A percentile compares a stretch with the other conserved stretches of the same genome.
phyloP scores from a whole-genome alignment of 2,888 invertebrate species.

The Callyntrura sp. region DNA sequence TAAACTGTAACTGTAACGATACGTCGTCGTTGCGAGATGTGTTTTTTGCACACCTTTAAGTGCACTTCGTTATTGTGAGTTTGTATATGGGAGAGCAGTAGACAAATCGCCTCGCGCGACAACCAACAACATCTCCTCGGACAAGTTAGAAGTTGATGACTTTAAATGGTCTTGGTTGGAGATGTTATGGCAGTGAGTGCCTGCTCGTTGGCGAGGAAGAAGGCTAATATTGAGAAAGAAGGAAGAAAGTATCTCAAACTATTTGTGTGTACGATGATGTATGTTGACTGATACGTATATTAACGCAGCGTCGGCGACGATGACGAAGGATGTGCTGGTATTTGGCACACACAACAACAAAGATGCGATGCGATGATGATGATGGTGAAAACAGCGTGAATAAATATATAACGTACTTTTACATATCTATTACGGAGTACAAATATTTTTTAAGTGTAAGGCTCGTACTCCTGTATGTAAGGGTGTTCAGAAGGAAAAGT shows the following conservation, averaged over 20 bases:
- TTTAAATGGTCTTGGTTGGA: background rate
- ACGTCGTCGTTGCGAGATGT: background rate
- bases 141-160: background rate
- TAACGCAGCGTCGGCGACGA: background rate
- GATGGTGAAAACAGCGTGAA: background rate
- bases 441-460: background rate
- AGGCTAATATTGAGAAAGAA: too few species aligned
- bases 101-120: background rate
- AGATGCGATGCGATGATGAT: slow-evolving; percentile 12
- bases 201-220: background rate
- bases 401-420: too few species aligned
- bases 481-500: too few species aligned
- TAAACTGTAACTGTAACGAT: slow-evolving; percentile 17
- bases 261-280: background rate
- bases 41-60: slow-evolving; percentile 40
- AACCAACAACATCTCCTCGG: background rate
- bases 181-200: background rate
- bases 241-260: background rate
- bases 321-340: background rate
- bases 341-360: slow-evolving; percentile 30
- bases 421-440: slow-evolving; percentile 28
- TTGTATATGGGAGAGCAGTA: slow-evolving; percentile 2
- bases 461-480: background rate
- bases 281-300: slow-evolving; percentile 13
- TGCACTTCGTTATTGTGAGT: slow-evolving; percentile 27